phyloP scores from a whole-genome alignment of 1,140 invertebrate species.

The Thaumatotibia leucotreta region DNA sequence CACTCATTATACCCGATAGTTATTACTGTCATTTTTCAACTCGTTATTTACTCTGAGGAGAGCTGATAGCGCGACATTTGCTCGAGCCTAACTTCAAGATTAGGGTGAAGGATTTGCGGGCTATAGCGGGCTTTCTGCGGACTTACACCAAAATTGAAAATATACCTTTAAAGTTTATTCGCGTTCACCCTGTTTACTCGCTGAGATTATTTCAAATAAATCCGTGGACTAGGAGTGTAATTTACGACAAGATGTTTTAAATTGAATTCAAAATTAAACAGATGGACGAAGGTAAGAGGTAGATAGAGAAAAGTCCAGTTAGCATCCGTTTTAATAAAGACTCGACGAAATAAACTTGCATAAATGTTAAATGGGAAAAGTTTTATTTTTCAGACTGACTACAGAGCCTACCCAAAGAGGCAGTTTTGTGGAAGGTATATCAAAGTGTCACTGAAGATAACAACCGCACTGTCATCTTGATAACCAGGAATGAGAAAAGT shows the following conservation, averaged over 20 bases:
- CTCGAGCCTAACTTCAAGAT: constrained; percentile 58
- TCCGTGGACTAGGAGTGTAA: constrained; percentile 18
- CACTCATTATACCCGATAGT: constrained; percentile 72
- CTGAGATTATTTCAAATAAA: constrained; percentile 23
- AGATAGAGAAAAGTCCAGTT: background rate
- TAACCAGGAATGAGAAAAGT: constrained; percentile 41
- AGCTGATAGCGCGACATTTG: constrained; percentile 72
- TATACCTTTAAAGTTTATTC: constrained; percentile 37
- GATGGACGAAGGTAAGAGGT: constrained; percentile 1
- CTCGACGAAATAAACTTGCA: background rate
- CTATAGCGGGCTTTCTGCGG: constrained; percentile 47
- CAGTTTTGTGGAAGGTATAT: constrained; percentile 27
- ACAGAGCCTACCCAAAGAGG: constrained; percentile 8
- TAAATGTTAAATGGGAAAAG: constrained; percentile 12
- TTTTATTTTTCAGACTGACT: background rate
- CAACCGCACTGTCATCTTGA: constrained; percentile 36
- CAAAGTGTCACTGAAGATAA: constrained; percentile 31
- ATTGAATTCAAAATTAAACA: constrained; percentile 12
- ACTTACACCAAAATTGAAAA: constrained; percentile 64
- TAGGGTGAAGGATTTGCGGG: constrained; percentile 58
- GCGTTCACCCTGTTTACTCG: constrained; percentile 22
- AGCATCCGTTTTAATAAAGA: background rate
- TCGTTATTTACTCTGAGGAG: constrained; percentile 73
- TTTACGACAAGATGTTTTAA: constrained; percentile 16
- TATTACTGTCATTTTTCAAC: constrained; percentile 76